Evolutionary conservation across 2,113 vertebrate species (phyloP).

Genomic region (Poecilia latipinna): DNA sequence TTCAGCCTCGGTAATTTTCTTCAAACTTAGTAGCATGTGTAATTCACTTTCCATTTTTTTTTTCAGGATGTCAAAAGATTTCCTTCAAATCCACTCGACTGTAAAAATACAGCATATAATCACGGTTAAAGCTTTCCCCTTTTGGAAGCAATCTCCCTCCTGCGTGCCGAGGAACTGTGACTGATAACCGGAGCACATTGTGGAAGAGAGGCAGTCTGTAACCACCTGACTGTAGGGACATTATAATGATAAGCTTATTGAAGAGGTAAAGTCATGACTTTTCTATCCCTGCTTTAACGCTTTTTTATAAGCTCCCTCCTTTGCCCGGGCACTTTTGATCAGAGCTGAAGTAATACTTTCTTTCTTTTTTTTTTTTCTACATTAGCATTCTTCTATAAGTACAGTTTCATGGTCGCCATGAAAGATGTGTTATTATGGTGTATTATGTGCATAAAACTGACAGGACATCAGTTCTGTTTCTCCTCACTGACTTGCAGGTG

Average conservation of each 20-base stretch:
- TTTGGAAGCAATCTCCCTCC: not conserved
- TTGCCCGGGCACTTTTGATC: not conserved
- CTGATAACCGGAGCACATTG: not conserved
- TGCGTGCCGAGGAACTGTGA: not conserved
- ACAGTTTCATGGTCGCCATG: conserved; percentile 5
- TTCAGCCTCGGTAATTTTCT: not conserved
- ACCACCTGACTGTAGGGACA: not conserved
- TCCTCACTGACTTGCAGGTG: conserved; percentile 7
- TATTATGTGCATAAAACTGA: conserved; percentile 31
- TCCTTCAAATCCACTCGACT: not conserved
- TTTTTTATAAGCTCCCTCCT: not conserved
- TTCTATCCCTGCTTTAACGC: not conserved
- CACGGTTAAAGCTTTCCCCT: not conserved
- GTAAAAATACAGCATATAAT: not conserved
- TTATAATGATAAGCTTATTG: not conserved
- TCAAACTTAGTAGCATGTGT: not conserved
- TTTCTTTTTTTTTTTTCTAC: not conserved
- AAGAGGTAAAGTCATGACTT: not conserved
- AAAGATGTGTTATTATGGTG: conserved; percentile 27
- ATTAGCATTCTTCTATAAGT: conserved; percentile 5
- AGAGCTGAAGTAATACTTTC: not conserved
- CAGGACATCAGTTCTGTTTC: conserved; percentile 26
- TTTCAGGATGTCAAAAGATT: not conserved
- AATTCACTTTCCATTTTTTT: not conserved
- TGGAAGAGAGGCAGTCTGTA: not conserved